phyloP scores from a whole-genome alignment of 2,797 vertebrate species.

The Mus caroli region DNA sequence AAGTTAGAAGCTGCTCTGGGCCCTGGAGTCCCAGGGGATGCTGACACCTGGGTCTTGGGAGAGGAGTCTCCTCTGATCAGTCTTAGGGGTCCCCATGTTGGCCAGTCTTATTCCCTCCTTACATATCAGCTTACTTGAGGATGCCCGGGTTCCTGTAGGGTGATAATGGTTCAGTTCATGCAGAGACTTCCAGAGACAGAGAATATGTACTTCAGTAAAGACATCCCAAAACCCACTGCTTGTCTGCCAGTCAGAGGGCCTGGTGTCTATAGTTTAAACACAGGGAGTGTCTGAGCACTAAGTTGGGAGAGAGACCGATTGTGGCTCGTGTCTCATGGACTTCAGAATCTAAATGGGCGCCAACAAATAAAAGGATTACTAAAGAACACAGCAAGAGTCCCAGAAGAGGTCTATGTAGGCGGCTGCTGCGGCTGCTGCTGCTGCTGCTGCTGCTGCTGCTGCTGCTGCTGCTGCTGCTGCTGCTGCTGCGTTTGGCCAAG shows the following conservation, averaged over 20 bases:
- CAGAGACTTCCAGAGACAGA: not conserved
- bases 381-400: not conserved
- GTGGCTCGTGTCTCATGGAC: not conserved
- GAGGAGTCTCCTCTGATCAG: not conserved
- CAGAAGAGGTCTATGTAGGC: rapidly evolving
- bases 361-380: not conserved
- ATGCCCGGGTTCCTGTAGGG: not conserved
- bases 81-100: not conserved
- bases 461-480: no score
- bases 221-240: not conserved
- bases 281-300: no score
- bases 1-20: not conserved
- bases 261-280: not conserved
- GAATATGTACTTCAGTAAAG: not conserved
- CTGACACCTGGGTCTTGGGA: not conserved
- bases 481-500: not conserved
- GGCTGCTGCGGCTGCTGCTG: not conserved
- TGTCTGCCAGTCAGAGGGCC: not conserved
- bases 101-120: not conserved
- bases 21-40: not conserved
- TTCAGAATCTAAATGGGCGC: not conserved
- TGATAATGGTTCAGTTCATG: not conserved
- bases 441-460: no score
- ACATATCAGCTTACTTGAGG: not conserved
- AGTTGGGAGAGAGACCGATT: rapidly evolving